Evolutionary conservation across 1,140 invertebrate genomes (phyloP).

Genomic region (Hycleus phaleratus): DNA sequence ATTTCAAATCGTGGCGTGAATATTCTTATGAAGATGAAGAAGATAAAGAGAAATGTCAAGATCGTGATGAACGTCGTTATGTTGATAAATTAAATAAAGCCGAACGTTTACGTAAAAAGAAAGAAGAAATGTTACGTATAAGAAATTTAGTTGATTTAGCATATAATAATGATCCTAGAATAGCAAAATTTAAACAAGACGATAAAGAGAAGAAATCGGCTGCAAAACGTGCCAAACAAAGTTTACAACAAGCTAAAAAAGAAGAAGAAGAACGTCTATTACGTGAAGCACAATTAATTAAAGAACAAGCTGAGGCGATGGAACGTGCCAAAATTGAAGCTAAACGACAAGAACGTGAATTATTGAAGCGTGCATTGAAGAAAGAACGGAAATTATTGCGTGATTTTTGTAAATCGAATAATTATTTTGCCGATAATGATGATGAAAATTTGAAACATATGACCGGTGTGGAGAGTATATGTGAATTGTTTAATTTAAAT

Average conservation of each 20-base stretch:
- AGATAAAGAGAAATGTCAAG: conserved; percentile 95
- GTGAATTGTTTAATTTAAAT: conserved; percentile 63
- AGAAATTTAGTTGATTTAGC: conserved; percentile 85
- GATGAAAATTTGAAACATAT: conserved; percentile 74
- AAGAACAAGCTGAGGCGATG: conserved; percentile 74
- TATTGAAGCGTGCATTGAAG: conserved; percentile 71
- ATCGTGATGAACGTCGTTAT: conserved; percentile 90
- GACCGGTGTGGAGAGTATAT: conserved; percentile 84
- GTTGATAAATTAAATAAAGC: conserved; percentile 97
- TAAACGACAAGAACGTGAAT: conserved; percentile 80
- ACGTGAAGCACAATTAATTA: conserved; percentile 65
- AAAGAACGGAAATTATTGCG: conserved; percentile 81
- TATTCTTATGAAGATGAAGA: conserved; percentile 99
- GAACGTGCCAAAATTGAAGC: conserved; percentile 71
- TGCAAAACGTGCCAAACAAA: conserved; percentile 82
- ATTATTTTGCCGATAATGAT: conserved; percentile 73
- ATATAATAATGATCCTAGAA: conserved; percentile 89
- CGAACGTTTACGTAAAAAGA: conserved; percentile 83
- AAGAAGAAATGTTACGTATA: conserved; percentile 92
- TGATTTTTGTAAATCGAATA: conserved; percentile 77
- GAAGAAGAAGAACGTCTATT: conserved; percentile 72
- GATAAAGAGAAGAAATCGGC: conserved; percentile 88
- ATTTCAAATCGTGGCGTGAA: conserved; percentile 98
- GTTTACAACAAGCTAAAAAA: conserved; percentile 73
- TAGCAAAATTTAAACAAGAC: conserved; percentile 86